Conservation (phyloP, 1,140 invertebrate species). For the Drosophila ohnishii region DNA sequence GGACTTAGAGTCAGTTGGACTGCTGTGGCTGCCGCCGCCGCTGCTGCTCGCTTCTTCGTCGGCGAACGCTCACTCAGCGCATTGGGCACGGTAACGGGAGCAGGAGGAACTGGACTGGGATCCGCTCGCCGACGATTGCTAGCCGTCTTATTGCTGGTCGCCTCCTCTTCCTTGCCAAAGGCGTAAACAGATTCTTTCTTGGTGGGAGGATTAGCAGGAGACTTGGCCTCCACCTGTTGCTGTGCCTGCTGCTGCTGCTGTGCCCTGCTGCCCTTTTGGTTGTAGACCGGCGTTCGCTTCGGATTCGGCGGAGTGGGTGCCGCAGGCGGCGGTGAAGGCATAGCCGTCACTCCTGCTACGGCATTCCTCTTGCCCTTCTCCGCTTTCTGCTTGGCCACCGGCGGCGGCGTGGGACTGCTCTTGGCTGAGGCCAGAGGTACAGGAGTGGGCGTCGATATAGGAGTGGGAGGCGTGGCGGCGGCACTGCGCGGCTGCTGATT, state of each 20-base stretch:
- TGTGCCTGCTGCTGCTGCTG: slow-evolving; percentile 45
- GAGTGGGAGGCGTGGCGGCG: slow-evolving; percentile 32
- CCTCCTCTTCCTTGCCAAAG: slow-evolving; percentile 66
- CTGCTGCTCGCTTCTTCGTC: slow-evolving; percentile 68
- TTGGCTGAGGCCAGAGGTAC: slow-evolving; percentile 16
- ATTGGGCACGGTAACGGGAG: slow-evolving; percentile 81
- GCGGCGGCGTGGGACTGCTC: slow-evolving; percentile 40
- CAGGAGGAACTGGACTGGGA: slow-evolving; percentile 18
- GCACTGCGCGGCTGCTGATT: slow-evolving; percentile 27
- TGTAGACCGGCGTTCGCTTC: slow-evolving; percentile 72
- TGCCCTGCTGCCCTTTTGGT: slow-evolving; percentile 53
- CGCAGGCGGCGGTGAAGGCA: slow-evolving; percentile 11
- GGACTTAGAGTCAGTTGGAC: slow-evolving; percentile 78
- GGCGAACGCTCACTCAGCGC: slow-evolving; percentile 78
- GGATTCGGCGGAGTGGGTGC: slow-evolving; percentile 26
- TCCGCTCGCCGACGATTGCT: slow-evolving; percentile 49
- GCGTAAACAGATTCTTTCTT: slow-evolving; percentile 63
- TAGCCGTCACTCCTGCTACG: slow-evolving; percentile 1
- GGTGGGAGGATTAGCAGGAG: not conserved
- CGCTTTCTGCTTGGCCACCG: slow-evolving; percentile 34
- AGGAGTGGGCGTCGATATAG: slow-evolving; percentile 40
- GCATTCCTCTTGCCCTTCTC: slow-evolving; percentile 51
- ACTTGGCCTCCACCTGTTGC: slow-evolving; percentile 24
- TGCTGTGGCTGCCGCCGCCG: slow-evolving; percentile 68
- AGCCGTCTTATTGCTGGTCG: slow-evolving; percentile 18